Conservation (phyloP, 2,888 invertebrate species). For the Conomelus anceps region DNA sequence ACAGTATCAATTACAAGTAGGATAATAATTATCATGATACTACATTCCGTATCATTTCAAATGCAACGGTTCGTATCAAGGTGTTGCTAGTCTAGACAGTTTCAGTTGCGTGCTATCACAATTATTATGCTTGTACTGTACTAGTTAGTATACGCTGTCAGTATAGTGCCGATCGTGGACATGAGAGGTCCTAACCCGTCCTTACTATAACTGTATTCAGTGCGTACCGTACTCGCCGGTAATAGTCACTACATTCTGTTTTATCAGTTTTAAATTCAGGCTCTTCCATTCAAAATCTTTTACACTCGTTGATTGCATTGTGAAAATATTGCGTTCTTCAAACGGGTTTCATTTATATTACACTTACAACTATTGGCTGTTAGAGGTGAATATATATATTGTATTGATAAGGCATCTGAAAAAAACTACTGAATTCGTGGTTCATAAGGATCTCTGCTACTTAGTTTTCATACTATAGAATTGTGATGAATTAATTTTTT, state of each 20-base stretch:
- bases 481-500: too few relatives aligned
- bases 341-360: neutral
- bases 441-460: too few relatives aligned
- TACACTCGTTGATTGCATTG: neutral
- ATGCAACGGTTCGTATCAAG: neutral
- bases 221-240: neutral
- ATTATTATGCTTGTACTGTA: too few relatives aligned
- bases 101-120: neutral
- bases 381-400: neutral
- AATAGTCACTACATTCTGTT: neutral
- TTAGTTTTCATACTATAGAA: too few relatives aligned
- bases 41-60: neutral
- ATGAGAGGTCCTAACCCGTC: neutral
- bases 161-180: neutral
- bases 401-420: neutral
- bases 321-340: neutral
- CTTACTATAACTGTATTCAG: neutral
- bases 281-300: neutral
- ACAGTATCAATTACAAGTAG: too few relatives aligned
- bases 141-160: neutral
- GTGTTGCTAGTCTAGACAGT: neutral
- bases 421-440: too few relatives aligned
- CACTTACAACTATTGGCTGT: neutral
- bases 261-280: neutral
- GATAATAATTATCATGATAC: too few relatives aligned